Conservation (phyloP, 2,888 invertebrate genomes). For the Aleiodes testaceus region DNA sequence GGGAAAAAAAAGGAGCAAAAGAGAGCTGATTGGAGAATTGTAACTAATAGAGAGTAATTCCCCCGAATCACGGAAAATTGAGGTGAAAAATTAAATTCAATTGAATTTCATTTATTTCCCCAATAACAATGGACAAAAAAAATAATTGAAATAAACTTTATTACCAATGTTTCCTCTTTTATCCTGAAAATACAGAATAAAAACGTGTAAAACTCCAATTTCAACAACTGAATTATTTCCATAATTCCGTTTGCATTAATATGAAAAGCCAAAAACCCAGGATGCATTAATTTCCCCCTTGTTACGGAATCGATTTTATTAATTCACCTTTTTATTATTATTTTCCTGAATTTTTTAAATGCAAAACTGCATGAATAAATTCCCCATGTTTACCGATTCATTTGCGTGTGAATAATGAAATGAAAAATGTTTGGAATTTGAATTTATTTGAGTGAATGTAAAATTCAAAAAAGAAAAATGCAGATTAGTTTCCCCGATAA, state of each 20-base stretch:
- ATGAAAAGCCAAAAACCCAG: neutral
- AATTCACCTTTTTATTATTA: neutral
- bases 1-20: too few species aligned
- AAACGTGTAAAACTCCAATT: conserved; percentile 6
- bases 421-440: too few species aligned
- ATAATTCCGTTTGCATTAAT: neutral
- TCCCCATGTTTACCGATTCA: neutral
- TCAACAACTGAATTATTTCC: conserved; percentile 6
- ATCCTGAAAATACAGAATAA: neutral
- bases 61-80: too few species aligned
- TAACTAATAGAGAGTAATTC: too few species aligned
- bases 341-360: neutral
- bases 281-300: neutral
- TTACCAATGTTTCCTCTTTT: neutral
- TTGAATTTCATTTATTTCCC: too few species aligned
- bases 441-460: too few species aligned
- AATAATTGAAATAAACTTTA: neutral
- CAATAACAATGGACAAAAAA: conserved; percentile 1
- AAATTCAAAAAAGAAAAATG: neutral
- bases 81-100: too few species aligned
- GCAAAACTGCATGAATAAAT: neutral
- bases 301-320: too few species aligned
- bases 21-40: too few species aligned
- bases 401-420: too few species aligned
- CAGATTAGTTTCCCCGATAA: conserved; percentile 5